A percentile compares a stretch with the other conserved stretches of the same genome.
phyloP scores from a whole-genome alignment of 2,797 vertebrate species.

The Pempheris klunzingeri region DNA sequence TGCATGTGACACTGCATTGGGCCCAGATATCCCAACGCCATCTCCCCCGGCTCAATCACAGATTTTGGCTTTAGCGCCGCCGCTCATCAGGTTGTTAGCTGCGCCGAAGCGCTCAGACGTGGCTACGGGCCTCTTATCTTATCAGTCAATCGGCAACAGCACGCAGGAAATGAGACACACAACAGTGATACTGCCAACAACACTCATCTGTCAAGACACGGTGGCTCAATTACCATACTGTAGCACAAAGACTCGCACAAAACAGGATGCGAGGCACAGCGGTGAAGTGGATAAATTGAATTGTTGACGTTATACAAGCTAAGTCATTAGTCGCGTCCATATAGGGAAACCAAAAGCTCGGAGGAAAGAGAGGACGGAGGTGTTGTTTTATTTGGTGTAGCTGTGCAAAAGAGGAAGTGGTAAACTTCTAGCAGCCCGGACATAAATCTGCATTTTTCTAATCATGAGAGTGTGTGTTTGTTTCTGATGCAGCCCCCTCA shows the following conservation, averaged over 20 bases:
- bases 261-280: conserved; percentile 21
- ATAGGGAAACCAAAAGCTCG: conserved; percentile 22
- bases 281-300: conserved; percentile 51
- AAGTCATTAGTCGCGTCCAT: conserved; percentile 60
- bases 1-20: not conserved
- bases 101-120: conserved; percentile 16
- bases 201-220: conserved; percentile 65
- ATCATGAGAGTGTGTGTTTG: conserved; percentile 50
- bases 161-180: conserved; percentile 70
- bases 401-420: conserved; percentile 38
- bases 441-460: conserved; percentile 61
- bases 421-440: conserved; percentile 45
- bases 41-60: conserved; percentile 29
- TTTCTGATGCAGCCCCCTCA: conserved; percentile 58
- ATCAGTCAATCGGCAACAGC: conserved; percentile 62
- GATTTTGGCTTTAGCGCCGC: conserved; percentile 7
- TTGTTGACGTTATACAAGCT: conserved; percentile 43
- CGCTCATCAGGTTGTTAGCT: conserved; percentile 63
- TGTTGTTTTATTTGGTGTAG: conserved; percentile 44
- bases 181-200: conserved; percentile 54
- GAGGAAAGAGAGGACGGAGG: conserved; percentile 19
- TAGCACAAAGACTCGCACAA: conserved; percentile 18
- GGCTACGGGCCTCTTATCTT: conserved; percentile 61
- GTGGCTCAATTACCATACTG: conserved; percentile 63
- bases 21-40: not conserved